A percentile compares a stretch with the other conserved stretches of the same genome.
These are phyloP conservation scores for Phenacoccus solenopsis DNA, from an alignment of 1,140 invertebrate species.

Conservation along the genomic window DNA sequence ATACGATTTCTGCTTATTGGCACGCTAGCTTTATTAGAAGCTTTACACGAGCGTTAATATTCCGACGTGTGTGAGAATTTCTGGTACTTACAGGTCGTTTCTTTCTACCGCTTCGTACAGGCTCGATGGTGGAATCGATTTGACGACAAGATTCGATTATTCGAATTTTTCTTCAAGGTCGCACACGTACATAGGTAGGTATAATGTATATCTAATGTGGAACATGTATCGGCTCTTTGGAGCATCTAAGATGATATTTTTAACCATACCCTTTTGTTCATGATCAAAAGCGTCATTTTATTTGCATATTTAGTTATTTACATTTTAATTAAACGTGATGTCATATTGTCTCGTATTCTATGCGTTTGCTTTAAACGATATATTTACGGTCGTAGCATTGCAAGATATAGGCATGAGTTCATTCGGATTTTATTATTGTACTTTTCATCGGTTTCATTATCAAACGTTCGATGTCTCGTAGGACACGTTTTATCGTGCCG, in stretches of 20 bases:
- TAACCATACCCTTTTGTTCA: not conserved
- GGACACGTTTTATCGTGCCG: not conserved
- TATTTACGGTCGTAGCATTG: too few relatives aligned
- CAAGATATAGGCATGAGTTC: not conserved
- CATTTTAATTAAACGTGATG: not conserved
- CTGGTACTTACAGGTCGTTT: too few relatives aligned
- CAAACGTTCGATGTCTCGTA: not conserved
- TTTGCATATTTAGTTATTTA: not conserved
- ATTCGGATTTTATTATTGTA: not conserved
- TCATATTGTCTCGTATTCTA: not conserved
- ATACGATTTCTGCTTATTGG: conserved; percentile 9
- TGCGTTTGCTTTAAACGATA: not conserved
- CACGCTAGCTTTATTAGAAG: not conserved
- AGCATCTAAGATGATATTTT: not conserved
- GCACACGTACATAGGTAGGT: too few relatives aligned
- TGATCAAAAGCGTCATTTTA: not conserved
- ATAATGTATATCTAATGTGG: too few relatives aligned
- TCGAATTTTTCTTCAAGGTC: too few relatives aligned
- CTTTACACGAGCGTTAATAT: not conserved
- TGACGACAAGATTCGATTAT: too few relatives aligned
- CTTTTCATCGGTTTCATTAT: not conserved
- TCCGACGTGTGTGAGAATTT: not conserved
- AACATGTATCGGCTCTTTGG: too few relatives aligned
- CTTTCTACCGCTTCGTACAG: too few relatives aligned
- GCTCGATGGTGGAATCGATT: too few relatives aligned